Evolutionary conservation across 2,797 vertebrate genomes (phyloP).

Genomic region (Morus bassanus): DNA sequence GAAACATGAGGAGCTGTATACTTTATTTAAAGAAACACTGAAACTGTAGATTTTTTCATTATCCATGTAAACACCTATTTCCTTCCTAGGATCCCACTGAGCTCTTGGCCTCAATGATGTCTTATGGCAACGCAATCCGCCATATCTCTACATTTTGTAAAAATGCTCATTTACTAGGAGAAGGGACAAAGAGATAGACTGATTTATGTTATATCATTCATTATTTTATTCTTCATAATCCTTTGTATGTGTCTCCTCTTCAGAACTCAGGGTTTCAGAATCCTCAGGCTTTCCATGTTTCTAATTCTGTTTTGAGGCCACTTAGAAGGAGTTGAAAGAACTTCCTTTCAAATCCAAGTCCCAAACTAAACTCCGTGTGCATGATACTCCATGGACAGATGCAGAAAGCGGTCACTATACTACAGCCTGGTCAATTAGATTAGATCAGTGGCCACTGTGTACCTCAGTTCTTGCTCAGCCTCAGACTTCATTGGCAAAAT

Average conservation of each 20-base stretch:
- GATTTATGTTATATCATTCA: background rate
- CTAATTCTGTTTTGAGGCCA: background rate
- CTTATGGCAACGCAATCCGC: background rate
- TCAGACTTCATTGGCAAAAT: background rate
- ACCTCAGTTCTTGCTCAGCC: background rate
- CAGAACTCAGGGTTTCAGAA: background rate
- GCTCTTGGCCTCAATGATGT: background rate
- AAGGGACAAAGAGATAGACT: background rate
- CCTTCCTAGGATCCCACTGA: background rate
- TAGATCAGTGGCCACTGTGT: background rate
- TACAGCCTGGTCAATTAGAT: background rate
- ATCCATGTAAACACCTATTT: background rate
- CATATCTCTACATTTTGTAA: background rate
- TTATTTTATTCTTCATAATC: background rate
- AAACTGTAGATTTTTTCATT: constrained; percentile 2
- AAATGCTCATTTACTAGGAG: background rate
- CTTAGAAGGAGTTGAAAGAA: background rate
- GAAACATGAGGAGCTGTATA: background rate
- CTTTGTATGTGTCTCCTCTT: background rate
- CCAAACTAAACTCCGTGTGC: background rate
- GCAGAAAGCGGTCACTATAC: background rate
- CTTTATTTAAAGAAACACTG: constrained; percentile 21
- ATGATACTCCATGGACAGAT: background rate
- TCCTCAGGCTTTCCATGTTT: background rate
- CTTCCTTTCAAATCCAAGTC: background rate